Conservation (phyloP, 2,888 invertebrate genomes). For the Rhorus exstirpatorius region DNA sequence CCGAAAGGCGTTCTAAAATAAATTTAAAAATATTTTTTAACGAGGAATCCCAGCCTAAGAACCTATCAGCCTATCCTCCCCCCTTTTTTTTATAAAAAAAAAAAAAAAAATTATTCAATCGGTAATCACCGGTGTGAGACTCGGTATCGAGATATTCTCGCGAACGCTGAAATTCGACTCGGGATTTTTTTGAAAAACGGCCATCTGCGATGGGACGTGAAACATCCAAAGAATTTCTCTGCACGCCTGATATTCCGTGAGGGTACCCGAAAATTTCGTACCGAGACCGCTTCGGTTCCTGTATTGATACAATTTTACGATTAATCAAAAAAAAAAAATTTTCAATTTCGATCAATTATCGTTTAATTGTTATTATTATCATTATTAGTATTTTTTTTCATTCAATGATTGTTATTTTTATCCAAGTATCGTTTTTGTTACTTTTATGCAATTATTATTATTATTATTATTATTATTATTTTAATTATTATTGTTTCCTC, state of each 20-base stretch:
- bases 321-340: neutral
- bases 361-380: neutral
- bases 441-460: neutral
- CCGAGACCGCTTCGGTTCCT: constrained; percentile 77
- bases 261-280: constrained; percentile 74
- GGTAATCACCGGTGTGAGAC: constrained; percentile 80
- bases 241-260: constrained; percentile 83
- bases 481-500: constrained; percentile 65
- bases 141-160: constrained; percentile 81
- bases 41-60: too few relatives aligned
- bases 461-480: neutral
- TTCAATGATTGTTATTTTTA: too few relatives aligned
- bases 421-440: too few relatives aligned
- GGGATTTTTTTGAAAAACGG: constrained; percentile 77
- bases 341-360: neutral
- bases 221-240: constrained; percentile 85
- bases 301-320: constrained; percentile 7
- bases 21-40: neutral
- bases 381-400: constrained; percentile 38
- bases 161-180: constrained; percentile 75
- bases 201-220: constrained; percentile 78
- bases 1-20: constrained; percentile 78
- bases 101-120: neutral
- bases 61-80: too few relatives aligned
- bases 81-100: neutral